Percentiles rank a stretch among this genome's conserved stretches.
Conservation (phyloP, 2,797 vertebrate genomes). For the Darevskia mixta region DNA sequence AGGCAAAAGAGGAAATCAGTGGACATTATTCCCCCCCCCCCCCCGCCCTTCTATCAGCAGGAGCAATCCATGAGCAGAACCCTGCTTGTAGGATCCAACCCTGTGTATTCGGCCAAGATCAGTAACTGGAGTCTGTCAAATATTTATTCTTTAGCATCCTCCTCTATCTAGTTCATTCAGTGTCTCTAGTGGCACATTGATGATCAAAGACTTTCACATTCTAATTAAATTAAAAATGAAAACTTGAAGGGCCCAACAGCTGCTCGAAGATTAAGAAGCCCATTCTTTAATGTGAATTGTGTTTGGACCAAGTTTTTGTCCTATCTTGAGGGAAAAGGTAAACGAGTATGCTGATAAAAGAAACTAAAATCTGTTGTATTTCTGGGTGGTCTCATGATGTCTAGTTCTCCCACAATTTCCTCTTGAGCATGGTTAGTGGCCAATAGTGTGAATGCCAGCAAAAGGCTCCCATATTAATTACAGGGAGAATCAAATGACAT, state of each 20-base stretch:
- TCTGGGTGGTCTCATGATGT: neutral
- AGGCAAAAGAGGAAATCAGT: neutral
- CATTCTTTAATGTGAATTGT: neutral
- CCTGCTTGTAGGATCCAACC: neutral
- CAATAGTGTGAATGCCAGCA: neutral
- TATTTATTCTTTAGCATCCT: neutral
- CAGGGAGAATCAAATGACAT: neutral
- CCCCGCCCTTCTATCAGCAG: neutral
- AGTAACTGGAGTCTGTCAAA: neutral
- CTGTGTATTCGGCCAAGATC: neutral
- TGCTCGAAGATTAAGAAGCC: neutral
- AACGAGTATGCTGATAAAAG: neutral
- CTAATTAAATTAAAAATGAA: conserved; percentile 4
- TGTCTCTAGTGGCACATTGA: neutral
- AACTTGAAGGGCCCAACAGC: conserved; percentile 13
- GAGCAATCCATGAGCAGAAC: neutral
- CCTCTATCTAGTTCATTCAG: neutral
- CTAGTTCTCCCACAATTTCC: neutral
- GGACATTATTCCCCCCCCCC: too few relatives aligned
- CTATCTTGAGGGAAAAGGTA: conserved; percentile 8
- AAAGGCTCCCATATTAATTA: neutral
- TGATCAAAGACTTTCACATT: neutral
- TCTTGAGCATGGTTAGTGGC: neutral
- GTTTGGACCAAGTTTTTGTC: accelerated
- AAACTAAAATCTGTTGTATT: neutral